Conservation (phyloP, 2,888 invertebrate species). For the Glaucopsyche alexis region DNA sequence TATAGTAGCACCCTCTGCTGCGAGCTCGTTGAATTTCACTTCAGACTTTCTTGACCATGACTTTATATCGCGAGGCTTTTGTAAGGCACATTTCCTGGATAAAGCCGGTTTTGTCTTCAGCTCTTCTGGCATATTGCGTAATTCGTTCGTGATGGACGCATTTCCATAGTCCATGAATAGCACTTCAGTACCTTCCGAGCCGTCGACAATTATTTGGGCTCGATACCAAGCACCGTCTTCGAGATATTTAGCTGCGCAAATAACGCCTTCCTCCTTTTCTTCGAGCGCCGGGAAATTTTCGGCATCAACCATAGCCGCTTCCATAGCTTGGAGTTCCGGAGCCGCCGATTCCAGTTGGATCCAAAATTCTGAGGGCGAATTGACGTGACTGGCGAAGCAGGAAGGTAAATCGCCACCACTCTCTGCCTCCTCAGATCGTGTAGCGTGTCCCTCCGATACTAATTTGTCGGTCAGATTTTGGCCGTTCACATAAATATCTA, state of each 20-base stretch:
- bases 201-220: slow-evolving; percentile 81
- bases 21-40: slow-evolving; percentile 83
- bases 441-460: slow-evolving; percentile 80
- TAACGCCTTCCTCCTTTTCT: slow-evolving; percentile 70
- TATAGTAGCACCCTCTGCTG: slow-evolving; percentile 84
- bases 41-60: slow-evolving; percentile 84
- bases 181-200: slow-evolving; percentile 80
- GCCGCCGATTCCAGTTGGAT: slow-evolving; percentile 85
- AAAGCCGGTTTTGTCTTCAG: slow-evolving; percentile 80
- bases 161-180: slow-evolving; percentile 86
- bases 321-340: slow-evolving; percentile 79
- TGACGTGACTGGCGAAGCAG: slow-evolving; percentile 87
- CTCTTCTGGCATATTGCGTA: slow-evolving; percentile 81
- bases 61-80: slow-evolving; percentile 77
- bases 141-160: slow-evolving; percentile 77
- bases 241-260: slow-evolving; percentile 83
- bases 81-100: slow-evolving; percentile 81
- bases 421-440: slow-evolving; percentile 71
- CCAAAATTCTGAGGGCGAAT: slow-evolving; percentile 88
- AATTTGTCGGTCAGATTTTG: slow-evolving; percentile 82
- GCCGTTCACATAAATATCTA: slow-evolving; percentile 82
- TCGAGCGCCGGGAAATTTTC: slow-evolving; percentile 74
- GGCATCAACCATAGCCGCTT: slow-evolving; percentile 77
- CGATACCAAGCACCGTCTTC: slow-evolving; percentile 85
- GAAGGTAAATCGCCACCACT: slow-evolving; percentile 78